A percentile compares a stretch with the other conserved stretches of the same genome.
Evolutionary conservation across 2,797 vertebrate species (phyloP).

Genomic region (Myotis daubentonii): DNA sequence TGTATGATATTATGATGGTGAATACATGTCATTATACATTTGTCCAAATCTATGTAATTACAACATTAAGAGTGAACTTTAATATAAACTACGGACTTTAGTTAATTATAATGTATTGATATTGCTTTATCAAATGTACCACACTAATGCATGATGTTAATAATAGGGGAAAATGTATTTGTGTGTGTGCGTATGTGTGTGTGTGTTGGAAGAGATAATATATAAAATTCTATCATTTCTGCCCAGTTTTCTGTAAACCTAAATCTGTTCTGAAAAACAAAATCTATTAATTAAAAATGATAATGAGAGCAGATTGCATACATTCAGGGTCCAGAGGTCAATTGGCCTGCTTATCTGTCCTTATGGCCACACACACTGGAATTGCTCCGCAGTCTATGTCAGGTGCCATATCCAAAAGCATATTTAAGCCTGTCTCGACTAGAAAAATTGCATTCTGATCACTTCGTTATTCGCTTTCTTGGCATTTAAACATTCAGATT

Average conservation of each 20-base stretch:
- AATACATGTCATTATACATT: not conserved
- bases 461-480: conserved; percentile 70
- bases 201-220: not conserved
- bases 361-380: not conserved
- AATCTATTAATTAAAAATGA: conserved; percentile 29
- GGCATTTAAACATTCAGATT: conserved; percentile 73
- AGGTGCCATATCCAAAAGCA: not conserved
- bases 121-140: not conserved
- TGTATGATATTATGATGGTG: not conserved
- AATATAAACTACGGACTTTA: not conserved
- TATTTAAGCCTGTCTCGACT: conserved; percentile 17
- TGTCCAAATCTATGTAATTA: not conserved
- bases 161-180: not conserved
- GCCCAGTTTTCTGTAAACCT: not conserved
- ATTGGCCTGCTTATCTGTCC: not conserved
- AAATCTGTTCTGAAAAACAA: conserved; percentile 35
- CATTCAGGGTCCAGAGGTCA: not conserved
- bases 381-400: not conserved
- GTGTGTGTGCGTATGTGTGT: not conserved
- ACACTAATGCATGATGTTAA: not conserved
- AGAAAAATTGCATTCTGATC: conserved; percentile 62
- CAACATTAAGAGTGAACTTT: not conserved
- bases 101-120: not conserved
- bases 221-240: not conserved
- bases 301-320: not conserved